Base-by-base conservation (phyloP, 1,140 invertebrate genomes). In the Drosophila bipectinata region DNA sequence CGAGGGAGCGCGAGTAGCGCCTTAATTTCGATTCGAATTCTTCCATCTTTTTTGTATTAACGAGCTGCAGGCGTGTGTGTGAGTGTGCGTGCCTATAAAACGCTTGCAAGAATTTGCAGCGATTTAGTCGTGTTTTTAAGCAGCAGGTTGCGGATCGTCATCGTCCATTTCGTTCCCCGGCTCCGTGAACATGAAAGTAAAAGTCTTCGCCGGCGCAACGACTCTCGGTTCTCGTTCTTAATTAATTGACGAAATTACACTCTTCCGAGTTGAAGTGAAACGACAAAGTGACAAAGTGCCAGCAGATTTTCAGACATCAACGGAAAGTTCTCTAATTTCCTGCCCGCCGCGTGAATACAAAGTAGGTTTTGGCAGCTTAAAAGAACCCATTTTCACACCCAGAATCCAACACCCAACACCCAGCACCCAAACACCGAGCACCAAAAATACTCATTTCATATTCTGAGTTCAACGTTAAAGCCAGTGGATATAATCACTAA, bases 91-190 rank as follows among this genome's bases (percentile, higher is more conserved):
- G 71, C 56, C 51, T 87, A 87, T 87, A 87, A 88, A 87, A 73
- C 61, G 66, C 28, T 62, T 61, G 55, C 60, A 88, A 68, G 83
- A 78, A 88, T 82, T 88, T 76, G 75, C 74, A 79, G 78, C 79
- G 83, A 69, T 68, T 87, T 87, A 87, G 82, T 87, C 83, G 85
- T 69, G 62, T 66, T 76, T 82, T 78, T 72, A 72, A 76, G 47
- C 72, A 76, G 47, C 72, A 56, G 71, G 59, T 56, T 48, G 72
- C 67, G 45, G 52, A 56, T 71, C 71, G 77, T 57, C 52, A 53
- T 75, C 41, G 71, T 30, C 32, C 44, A 41, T 51, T 24, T 7
- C 32, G 39, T 15, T 26, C n/a, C 52, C 30, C 28, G 39, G 48
- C 44, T 41, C 10, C 49, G 60, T 52, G 53, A 66, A 77, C 76